Evolutionary conservation across 1,140 invertebrate genomes (phyloP), one percentile per base, ranked within the genome.

Genomic region (Bombus superbus): DNA sequence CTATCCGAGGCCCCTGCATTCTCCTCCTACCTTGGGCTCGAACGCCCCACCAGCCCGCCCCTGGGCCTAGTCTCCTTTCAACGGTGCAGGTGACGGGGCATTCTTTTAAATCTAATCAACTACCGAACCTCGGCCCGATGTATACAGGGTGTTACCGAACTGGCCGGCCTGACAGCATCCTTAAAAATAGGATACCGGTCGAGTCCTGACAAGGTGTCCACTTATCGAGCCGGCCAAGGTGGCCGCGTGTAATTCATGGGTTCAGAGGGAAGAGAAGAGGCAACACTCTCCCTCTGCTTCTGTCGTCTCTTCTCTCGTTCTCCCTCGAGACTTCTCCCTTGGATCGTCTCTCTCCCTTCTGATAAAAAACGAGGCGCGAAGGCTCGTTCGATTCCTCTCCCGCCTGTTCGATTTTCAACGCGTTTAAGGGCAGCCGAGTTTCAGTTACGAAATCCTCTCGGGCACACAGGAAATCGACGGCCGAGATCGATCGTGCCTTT

Each of bases 31-130:
- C 18, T 35, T 9, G 2, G 3, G 9, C 35, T 2, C 75, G 69
- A 22, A 66, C n/a, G 47, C 89, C 73, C 83, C 89, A 66, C 81
- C 75, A 59, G 18, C 40, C 83, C 69, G 59, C 66, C 79, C 71
- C 84, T 84, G 84, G 86, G 83, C 87, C 87, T 90, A 91, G 90
- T 90, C 90, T 86, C 91, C 91, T 92, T 92, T 92, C 91, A 89
- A 89, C 89, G 81, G 87, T 77, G 90, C 91, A 92, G 89, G 91
- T 92, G 91, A 91, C 89, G 90, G 89, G 86, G 85, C 88, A 89
- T 91, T 92, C 89, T 90, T 90, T 91, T 91, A 91, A 91, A 91
- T 91, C 90, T 91, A 91, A 91, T 91, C 90, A 91, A 91, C 90
- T 91, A 91, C 90, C 86, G 90, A 90, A 91, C 81, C 89, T 42